phyloP scores from a whole-genome alignment of 2,113 vertebrate species.

The Setophaga petechia region DNA sequence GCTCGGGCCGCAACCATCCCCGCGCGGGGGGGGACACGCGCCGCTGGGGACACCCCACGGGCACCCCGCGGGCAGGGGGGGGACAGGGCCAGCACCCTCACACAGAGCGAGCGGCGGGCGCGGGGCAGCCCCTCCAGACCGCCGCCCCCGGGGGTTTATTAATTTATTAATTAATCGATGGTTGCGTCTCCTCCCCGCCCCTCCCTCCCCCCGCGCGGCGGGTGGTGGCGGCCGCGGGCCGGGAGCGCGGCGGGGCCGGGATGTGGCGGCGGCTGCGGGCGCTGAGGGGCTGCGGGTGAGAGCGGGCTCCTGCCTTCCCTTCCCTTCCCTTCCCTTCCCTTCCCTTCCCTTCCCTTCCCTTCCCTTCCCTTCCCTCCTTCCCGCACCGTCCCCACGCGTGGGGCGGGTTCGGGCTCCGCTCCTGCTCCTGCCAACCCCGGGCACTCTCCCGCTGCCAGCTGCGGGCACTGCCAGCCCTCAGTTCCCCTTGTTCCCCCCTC shows the following conservation, averaged over 20 bases:
- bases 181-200: no score
- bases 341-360: background rate
- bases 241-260: background rate
- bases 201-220: background rate
- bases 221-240: background rate
- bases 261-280: background rate
- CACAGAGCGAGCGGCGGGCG: rapidly evolving
- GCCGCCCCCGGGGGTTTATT: no score
- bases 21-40: rapidly evolving
- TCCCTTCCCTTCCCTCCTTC: no score
- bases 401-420: background rate
- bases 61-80: background rate
- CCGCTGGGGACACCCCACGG: background rate
- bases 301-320: no score
- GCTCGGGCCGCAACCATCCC: background rate
- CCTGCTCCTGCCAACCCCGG: background rate
- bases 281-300: slow-evolving; percentile 7
- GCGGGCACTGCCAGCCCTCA: background rate
- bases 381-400: background rate
- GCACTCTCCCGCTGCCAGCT: background rate
- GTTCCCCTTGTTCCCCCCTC: background rate
- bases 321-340: no score
- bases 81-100: background rate
- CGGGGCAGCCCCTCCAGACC: background rate
- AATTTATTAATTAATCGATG: background rate